phyloP scores from a whole-genome alignment of 2,888 invertebrate genomes.

The Dusona sp. region DNA sequence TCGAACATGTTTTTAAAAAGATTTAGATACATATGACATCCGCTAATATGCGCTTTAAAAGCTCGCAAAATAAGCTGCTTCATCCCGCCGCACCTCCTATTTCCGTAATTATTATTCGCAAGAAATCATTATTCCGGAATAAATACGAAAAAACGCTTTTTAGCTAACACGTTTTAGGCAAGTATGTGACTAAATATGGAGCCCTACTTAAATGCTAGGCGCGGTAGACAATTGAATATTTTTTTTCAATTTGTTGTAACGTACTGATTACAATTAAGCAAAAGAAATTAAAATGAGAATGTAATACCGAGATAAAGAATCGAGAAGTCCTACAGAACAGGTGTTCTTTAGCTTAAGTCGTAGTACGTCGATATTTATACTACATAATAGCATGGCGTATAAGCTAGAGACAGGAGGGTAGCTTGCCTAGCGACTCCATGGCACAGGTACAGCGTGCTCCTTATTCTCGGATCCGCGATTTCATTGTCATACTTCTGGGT shows the following conservation, averaged over 20 bases:
- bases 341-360: constrained; percentile 61
- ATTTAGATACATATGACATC: too few relatives aligned
- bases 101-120: not conserved
- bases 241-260: too few relatives aligned
- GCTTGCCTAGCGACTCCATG: constrained; percentile 36
- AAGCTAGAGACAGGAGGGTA: constrained; percentile 25
- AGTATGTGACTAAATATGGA: too few relatives aligned
- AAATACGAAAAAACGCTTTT: too few relatives aligned
- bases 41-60: not conserved
- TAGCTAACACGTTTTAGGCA: too few relatives aligned
- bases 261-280: not conserved
- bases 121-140: too few relatives aligned
- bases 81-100: too few relatives aligned
- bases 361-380: constrained; percentile 29
- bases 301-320: constrained; percentile 58
- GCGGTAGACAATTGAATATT: too few relatives aligned
- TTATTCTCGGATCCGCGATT: constrained; percentile 60
- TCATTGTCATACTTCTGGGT: constrained; percentile 58
- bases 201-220: too few relatives aligned
- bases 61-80: not conserved
- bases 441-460: constrained; percentile 61
- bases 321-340: constrained; percentile 69
- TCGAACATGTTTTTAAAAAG: too few relatives aligned
- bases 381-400: constrained; percentile 48
- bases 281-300: constrained; percentile 35